Conservation (phyloP, 2,888 invertebrate genomes). For the Tridacna gigas region DNA sequence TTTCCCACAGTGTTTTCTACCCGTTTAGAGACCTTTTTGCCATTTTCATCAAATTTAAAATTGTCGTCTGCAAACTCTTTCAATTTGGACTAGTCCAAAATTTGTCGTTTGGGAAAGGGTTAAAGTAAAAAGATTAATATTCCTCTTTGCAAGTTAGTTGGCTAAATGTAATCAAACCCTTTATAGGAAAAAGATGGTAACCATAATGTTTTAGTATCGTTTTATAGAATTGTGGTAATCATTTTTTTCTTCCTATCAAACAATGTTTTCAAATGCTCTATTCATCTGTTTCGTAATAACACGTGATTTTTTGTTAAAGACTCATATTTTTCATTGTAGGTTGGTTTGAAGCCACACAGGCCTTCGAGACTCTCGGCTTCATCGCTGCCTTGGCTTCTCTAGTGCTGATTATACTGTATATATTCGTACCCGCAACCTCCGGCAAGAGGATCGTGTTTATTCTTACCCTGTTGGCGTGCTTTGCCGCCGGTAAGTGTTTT, state of each 20-base stretch:
- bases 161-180: no score
- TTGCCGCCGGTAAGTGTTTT: conserved; percentile 66
- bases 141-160: no score
- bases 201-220: no score
- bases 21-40: no score
- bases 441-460: conserved; percentile 70
- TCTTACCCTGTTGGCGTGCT: conserved; percentile 63
- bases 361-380: conserved; percentile 74
- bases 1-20: neutral
- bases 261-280: no score
- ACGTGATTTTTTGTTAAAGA: neutral
- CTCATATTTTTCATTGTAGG: conserved; percentile 52
- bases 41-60: neutral
- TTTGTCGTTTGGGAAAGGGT: no score
- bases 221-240: no score
- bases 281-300: no score
- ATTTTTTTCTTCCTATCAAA: no score
- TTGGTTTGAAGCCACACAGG: conserved; percentile 72
- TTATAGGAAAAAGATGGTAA: no score
- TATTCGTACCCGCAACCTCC: conserved; percentile 68
- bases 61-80: neutral
- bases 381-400: conserved; percentile 64
- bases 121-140: no score
- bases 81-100: neutral
- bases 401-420: conserved; percentile 65